Conservation (phyloP, 2,797 vertebrate genomes). For the Choloepus didactylus region DNA sequence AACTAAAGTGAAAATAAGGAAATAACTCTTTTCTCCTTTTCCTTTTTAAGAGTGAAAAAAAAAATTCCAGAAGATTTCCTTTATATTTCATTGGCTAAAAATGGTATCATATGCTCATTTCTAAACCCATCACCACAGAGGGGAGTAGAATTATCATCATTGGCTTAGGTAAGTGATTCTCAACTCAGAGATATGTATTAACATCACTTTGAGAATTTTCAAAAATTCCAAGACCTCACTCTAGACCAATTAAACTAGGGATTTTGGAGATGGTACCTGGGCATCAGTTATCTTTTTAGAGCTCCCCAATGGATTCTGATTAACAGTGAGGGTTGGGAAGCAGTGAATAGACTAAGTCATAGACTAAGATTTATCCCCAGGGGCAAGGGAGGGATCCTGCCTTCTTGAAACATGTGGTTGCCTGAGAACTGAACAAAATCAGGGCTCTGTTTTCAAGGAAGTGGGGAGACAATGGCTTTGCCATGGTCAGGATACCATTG, state of each 20-base stretch:
- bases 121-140: neutral
- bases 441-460: neutral
- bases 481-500: neutral
- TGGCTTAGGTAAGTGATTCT: neutral
- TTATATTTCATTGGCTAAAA: neutral
- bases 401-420: neutral
- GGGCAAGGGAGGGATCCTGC: neutral
- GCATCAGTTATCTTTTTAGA: neutral
- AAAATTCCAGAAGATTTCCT: neutral
- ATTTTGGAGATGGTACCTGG: neutral
- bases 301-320: neutral
- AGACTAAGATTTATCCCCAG: neutral
- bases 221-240: neutral
- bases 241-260: neutral
- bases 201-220: neutral
- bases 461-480: neutral
- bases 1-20: neutral
- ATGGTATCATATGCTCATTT: neutral
- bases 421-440: slow-evolving; percentile 4
- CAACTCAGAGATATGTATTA: neutral
- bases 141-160: neutral
- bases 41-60: neutral
- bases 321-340: neutral
- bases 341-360: neutral
- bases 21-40: neutral